Conservation (phyloP, 2,797 vertebrate genomes). For the Phoeniculus purpureus region DNA sequence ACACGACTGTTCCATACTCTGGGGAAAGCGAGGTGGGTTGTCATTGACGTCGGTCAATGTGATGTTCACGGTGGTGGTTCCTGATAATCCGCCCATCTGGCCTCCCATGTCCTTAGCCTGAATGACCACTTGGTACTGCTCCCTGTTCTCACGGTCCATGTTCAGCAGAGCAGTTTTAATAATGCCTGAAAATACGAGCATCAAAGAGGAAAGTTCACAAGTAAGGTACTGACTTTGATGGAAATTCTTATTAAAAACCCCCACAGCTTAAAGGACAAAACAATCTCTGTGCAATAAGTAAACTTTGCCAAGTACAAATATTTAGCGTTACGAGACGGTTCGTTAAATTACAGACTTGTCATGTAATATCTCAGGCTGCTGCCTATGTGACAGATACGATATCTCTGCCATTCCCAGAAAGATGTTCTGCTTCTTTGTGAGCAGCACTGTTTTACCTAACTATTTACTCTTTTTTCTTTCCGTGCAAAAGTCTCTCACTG, state of each 20-base stretch:
- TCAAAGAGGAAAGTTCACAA: conserved; percentile 32
- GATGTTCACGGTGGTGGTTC: conserved; percentile 83
- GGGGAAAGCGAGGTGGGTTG: conserved; percentile 82
- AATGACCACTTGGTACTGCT: conserved; percentile 84
- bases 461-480: conserved; percentile 10
- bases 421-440: conserved; percentile 12
- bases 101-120: conserved; percentile 86
- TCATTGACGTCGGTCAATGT: conserved; percentile 81
- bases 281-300: not conserved
- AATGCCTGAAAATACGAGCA: conserved; percentile 75
- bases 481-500: not conserved
- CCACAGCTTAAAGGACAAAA: conserved; percentile 1
- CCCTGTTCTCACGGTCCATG: conserved; percentile 84
- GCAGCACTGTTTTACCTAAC: not conserved
- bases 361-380: conserved; percentile 13
- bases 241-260: not conserved
- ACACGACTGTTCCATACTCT: conserved; percentile 75
- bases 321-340: conserved; percentile 37
- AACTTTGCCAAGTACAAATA: conserved; percentile 46
- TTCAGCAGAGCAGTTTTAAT: conserved; percentile 84
- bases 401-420: not conserved
- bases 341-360: conserved; percentile 51
- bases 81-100: conserved; percentile 83
- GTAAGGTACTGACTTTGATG: not conserved
- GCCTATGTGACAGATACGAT: conserved; percentile 9